Base-by-base conservation (phyloP, 2,888 invertebrate species). In the Drosophila melanosoma region DNA sequence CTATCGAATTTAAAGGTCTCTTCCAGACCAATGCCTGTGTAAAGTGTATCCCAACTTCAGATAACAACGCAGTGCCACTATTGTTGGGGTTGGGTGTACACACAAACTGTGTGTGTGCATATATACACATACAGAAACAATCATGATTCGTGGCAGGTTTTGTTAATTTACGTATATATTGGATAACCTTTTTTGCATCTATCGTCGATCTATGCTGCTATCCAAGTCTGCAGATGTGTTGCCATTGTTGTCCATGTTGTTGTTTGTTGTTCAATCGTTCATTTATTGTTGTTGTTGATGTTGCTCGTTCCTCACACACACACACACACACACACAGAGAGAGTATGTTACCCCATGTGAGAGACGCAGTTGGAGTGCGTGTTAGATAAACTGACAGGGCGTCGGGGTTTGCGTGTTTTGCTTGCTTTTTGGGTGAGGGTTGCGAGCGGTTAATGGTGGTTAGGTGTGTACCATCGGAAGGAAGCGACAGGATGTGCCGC, bases 121-220 rank as follows among this genome's bases (percentile, higher is more conserved):
- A 40, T 36, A 45, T 49, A 33, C 33, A 10, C 36, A 48, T 2
- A 26, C 8, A 23, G 35, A 20, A 10, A 36, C 66, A 59, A 61
- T 61, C 80, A 87, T 87, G 90, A 87, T 89, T 87, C 88, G 86
- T 77, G 79, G 83, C 90, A 89, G 88, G 88, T 87, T 87, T 83
- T 89, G 88, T 87, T 89, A 89, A 87, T 87, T 87, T 87, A 85
- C 86, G 86, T 77, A 74, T 77, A 78, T 81, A 75, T 62, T 58
- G 66, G 67, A 45, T 62, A 79, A 57, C 70, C 71, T 60, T 66
- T 69, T 53, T 53, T 59, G 66, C 70, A 74, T 74, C 64, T 76
- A 67, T 74, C 23, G 57, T 48, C 65, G 60, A 74, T 77, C 69
- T 79, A 65, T 33, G 32, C 51, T 51, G 29, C 32, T 32, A 29